phyloP scores from a whole-genome alignment of 1,140 invertebrate species.

The Heliconius hewitsoni region DNA sequence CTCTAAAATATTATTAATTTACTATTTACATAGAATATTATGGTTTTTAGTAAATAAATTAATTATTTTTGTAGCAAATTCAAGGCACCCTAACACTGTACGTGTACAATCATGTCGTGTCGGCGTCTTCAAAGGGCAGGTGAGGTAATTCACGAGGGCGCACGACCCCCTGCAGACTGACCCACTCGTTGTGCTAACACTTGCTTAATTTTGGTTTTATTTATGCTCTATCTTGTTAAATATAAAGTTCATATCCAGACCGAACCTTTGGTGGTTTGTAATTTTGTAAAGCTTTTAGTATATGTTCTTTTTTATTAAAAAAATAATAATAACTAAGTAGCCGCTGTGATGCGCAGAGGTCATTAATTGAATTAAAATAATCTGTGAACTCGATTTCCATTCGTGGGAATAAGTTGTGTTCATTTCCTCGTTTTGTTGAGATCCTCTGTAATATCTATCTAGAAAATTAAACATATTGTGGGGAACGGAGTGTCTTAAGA shows the following conservation, averaged over 20 bases:
- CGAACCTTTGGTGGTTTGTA: neutral
- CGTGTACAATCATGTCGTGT: slow-evolving; percentile 39
- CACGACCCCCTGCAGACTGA: slow-evolving; percentile 54
- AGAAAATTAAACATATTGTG: too few species aligned
- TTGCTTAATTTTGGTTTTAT: neutral
- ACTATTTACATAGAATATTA: too few species aligned
- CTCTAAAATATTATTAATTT: too few species aligned
- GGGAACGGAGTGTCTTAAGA: too few species aligned
- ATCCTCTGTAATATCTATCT: too few species aligned
- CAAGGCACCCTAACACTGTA: slow-evolving; percentile 23
- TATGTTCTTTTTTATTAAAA: neutral
- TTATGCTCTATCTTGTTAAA: slow-evolving; percentile 3
- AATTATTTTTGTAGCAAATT: neutral
- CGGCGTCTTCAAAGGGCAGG: slow-evolving; percentile 72
- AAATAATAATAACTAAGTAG: too few species aligned
- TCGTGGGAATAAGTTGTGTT: too few species aligned
- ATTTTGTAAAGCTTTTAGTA: neutral
- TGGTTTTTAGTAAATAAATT: too few species aligned
- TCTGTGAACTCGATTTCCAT: too few species aligned
- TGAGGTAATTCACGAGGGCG: slow-evolving; percentile 62
- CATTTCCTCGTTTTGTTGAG: too few species aligned
- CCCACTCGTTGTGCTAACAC: slow-evolving; percentile 33
- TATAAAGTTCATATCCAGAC: neutral
- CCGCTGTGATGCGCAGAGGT: too few species aligned
- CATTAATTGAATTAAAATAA: too few species aligned